A percentile compares a stretch with the other conserved stretches of the same genome.
These are phyloP conservation scores for Mizuhopecten yessoensis DNA, from an alignment of 1,140 invertebrate species.

Conservation along the genomic window DNA sequence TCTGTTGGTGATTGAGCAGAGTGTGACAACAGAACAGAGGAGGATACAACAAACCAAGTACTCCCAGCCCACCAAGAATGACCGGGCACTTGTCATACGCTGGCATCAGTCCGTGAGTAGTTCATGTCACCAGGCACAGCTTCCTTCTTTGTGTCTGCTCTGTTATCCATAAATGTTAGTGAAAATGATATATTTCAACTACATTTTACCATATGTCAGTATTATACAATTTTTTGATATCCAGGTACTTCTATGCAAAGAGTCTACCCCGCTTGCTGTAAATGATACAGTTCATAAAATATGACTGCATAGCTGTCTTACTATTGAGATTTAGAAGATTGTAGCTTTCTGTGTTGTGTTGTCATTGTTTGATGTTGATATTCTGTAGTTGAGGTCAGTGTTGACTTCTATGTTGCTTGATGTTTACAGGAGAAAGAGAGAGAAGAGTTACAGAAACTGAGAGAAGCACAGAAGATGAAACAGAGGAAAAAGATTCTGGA, in stretches of 20 bases:
- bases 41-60: conserved; percentile 93
- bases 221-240: too few relatives aligned
- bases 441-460: conserved; percentile 53
- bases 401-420: not conserved
- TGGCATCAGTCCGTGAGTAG: conserved; percentile 80
- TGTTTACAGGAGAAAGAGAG: conserved; percentile 60
- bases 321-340: too few relatives aligned
- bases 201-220: too few relatives aligned
- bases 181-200: too few relatives aligned
- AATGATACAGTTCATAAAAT: too few relatives aligned
- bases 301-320: too few relatives aligned
- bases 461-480: conserved; percentile 55
- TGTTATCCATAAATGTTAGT: too few relatives aligned
- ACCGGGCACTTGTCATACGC: conserved; percentile 88
- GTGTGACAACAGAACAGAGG: conserved; percentile 93
- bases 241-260: too few relatives aligned
- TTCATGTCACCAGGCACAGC: not conserved
- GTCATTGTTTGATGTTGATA: too few relatives aligned
- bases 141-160: too few relatives aligned
- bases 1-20: conserved; percentile 97
- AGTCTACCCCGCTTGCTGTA: too few relatives aligned
- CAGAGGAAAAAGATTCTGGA: conserved; percentile 57
- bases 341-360: not conserved
- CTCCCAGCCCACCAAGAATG: conserved; percentile 97
- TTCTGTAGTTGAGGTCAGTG: not conserved